phyloP scores from a whole-genome alignment of 2,113 vertebrate species.

The Falcunculus frontatus region DNA sequence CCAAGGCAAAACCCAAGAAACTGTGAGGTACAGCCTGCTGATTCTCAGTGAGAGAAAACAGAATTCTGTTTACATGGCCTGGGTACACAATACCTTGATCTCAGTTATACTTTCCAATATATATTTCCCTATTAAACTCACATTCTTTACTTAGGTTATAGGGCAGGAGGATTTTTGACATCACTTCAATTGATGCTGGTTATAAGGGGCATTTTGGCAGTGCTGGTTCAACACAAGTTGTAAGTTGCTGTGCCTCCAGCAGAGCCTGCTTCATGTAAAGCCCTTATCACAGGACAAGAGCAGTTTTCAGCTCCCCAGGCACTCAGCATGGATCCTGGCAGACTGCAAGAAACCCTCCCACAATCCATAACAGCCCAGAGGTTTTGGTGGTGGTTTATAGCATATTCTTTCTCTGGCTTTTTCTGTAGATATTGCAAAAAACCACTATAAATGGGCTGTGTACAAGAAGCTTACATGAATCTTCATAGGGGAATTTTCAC shows the following conservation, averaged over 20 bases:
- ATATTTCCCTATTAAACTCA: background rate
- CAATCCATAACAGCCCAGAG: background rate
- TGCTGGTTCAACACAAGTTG: background rate
- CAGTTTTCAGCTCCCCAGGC: background rate
- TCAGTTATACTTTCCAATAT: background rate
- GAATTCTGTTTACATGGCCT: background rate
- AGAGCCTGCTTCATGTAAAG: background rate
- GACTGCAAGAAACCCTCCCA: background rate
- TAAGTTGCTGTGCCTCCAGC: background rate
- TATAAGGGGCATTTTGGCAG: background rate
- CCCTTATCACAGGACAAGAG: background rate
- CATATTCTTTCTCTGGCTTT: background rate
- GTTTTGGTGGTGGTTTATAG: background rate
- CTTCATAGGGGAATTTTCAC: background rate
- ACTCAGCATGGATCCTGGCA: background rate
- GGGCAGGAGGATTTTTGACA: background rate
- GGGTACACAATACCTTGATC: background rate
- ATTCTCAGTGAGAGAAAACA: background rate
- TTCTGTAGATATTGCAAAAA: background rate
- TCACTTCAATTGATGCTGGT: background rate
- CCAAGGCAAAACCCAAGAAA: background rate
- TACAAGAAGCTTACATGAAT: background rate
- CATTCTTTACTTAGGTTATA: background rate
- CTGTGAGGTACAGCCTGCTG: background rate
- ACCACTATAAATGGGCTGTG: background rate